These are phyloP conservation scores for Mus musculus DNA, from an alignment of 2,113 vertebrate species.

Conservation along the genomic window DNA sequence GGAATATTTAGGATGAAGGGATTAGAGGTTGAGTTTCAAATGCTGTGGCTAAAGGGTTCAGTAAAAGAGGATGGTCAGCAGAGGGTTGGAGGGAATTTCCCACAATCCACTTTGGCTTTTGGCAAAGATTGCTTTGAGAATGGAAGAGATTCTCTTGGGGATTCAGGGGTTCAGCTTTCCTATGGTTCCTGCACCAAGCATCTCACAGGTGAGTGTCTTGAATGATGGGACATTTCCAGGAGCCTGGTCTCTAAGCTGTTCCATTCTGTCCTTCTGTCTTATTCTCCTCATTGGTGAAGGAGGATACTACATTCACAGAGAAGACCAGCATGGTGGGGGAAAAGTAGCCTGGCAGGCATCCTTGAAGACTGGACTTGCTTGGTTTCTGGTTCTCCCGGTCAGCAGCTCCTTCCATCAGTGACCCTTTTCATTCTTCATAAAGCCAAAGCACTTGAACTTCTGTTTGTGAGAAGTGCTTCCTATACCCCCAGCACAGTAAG, in stretches of 20 bases:
- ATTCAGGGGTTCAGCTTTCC: neutral
- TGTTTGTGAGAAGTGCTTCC: neutral
- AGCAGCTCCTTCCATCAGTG: neutral
- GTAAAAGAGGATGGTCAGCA: constrained; percentile 48
- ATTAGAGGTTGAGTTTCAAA: constrained; percentile 56
- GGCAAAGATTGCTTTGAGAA: neutral
- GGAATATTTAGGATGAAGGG: constrained; percentile 17
- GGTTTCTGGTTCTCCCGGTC: too few species aligned
- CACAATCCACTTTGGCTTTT: constrained; percentile 8
- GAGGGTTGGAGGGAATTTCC: constrained; percentile 59
- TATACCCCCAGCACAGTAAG: neutral
- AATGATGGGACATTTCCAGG: neutral
- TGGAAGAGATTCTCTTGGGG: neutral
- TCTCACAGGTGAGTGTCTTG: fast-evolving
- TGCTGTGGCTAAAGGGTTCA: constrained; percentile 51
- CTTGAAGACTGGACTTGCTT: neutral
- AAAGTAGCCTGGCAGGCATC: neutral
- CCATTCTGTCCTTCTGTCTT: too few species aligned
- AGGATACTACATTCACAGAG: neutral
- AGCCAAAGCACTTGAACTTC: neutral
- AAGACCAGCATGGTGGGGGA: neutral
- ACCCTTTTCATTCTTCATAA: neutral
- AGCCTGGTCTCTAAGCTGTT: neutral
- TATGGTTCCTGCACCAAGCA: neutral
- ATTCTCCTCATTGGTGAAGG: too few species aligned